These are phyloP conservation scores for Leucosticte australis DNA, from an alignment of 2,113 vertebrate species.

Conservation along the genomic window DNA sequence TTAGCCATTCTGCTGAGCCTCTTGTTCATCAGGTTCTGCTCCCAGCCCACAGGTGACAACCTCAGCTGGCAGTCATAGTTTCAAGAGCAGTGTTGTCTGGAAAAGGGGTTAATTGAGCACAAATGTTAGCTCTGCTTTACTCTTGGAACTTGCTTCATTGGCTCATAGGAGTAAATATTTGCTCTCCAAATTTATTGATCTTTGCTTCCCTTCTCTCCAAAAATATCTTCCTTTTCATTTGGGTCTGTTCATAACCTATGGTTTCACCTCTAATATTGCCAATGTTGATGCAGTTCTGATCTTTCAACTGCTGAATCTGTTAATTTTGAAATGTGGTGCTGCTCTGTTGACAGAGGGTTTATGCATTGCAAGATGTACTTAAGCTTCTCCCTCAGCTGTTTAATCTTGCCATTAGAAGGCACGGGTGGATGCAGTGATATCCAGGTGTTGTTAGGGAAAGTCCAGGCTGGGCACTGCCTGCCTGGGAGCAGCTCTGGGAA, in stretches of 20 bases:
- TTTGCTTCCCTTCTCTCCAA: neutral
- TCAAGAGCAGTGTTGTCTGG: neutral
- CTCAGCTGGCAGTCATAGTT: neutral
- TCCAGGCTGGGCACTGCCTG: accelerated
- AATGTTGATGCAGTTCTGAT: neutral
- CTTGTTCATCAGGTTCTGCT: neutral
- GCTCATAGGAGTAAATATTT: slow-evolving; percentile 1
- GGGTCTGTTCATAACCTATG: neutral
- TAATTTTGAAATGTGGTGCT: neutral
- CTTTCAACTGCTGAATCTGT: neutral
- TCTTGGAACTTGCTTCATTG: neutral
- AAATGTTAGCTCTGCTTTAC: neutral
- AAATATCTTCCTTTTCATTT: neutral
- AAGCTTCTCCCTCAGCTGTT: neutral
- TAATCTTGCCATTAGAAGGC: neutral
- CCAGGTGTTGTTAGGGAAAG: neutral
- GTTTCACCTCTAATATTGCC: neutral
- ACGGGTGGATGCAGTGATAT: accelerated
- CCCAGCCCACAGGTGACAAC: neutral
- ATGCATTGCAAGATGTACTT: neutral
- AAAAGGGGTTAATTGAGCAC: neutral
- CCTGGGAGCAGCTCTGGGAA: neutral
- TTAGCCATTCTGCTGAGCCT: neutral
- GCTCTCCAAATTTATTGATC: neutral
- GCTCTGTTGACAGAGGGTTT: neutral